A percentile compares a stretch with the other conserved stretches of the same genome.
Evolutionary conservation across 1,140 invertebrate species (phyloP).

Genomic region (Cryptotermes secundus): DNA sequence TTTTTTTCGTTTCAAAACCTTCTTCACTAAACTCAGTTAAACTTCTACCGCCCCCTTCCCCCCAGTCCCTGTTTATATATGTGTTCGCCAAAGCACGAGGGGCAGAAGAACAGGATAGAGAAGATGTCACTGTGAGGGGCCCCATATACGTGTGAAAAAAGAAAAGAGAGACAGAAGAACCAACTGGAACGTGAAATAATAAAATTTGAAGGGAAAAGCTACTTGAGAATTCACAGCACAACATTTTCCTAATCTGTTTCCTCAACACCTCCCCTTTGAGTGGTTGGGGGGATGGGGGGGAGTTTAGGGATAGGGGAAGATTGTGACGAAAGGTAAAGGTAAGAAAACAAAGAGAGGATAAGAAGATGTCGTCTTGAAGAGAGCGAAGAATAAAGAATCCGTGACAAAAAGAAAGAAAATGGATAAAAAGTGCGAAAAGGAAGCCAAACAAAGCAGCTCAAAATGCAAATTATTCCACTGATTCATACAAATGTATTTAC

Average conservation of each 20-base stretch:
- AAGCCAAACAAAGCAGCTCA: neutral
- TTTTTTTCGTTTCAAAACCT: constrained; percentile 1
- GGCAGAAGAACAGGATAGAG: neutral
- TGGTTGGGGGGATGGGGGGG: neutral
- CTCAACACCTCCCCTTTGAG: neutral
- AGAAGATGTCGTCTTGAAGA: neutral
- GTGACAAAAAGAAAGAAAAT: neutral
- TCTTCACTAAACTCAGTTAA: neutral
- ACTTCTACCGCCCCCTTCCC: neutral
- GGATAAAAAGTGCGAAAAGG: neutral
- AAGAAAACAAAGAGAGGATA: neutral
- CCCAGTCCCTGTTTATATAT: neutral
- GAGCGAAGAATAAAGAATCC: neutral
- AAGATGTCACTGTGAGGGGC: neutral
- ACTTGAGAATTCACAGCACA: neutral
- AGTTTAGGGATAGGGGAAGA: neutral
- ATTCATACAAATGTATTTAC: too few species aligned
- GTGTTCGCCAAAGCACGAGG: neutral
- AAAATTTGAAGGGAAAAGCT: constrained; percentile 11
- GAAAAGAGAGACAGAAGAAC: neutral
- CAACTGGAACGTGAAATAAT: neutral
- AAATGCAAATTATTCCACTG: too few species aligned
- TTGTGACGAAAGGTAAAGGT: constrained; percentile 5
- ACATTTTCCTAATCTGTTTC: neutral
- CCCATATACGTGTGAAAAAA: constrained; percentile 16